phyloP scores from a whole-genome alignment of 2,888 invertebrate species.

The Craniophora ligustri region DNA sequence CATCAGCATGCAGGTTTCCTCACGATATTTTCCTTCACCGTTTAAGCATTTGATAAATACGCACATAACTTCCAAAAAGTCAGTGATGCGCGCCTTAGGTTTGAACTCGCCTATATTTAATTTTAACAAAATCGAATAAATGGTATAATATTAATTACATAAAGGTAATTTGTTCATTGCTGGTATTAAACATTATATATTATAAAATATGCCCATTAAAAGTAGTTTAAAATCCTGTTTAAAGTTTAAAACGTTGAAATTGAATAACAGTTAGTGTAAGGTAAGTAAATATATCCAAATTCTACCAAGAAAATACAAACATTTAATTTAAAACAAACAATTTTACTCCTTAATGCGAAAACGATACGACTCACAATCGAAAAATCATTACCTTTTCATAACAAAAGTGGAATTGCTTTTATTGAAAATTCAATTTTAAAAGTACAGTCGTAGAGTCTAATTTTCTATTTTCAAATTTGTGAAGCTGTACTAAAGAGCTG shows the following conservation, averaged over 20 bases:
- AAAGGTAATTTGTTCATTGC: no score
- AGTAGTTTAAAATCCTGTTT: conserved; percentile 22
- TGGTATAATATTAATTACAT: no score
- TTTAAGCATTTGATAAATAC: no score
- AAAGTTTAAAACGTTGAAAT: conserved; percentile 33
- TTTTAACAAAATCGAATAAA: no score
- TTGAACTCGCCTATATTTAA: no score
- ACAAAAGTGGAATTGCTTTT: conserved; percentile 42
- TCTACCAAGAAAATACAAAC: conserved; percentile 24
- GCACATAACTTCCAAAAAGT: no score
- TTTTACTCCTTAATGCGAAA: conserved; percentile 33
- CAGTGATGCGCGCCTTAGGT: no score
- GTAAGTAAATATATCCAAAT: conserved; percentile 34
- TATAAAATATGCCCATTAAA: no score
- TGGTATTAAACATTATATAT: no score
- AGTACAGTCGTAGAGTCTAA: conserved; percentile 41
- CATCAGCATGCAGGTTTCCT: no score
- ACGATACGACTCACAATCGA: conserved; percentile 46
- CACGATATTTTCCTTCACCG: no score
- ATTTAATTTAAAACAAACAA: conserved; percentile 34
- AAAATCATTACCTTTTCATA: conserved; percentile 53
- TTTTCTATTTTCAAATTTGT: conserved; percentile 41
- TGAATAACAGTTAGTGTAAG: conserved; percentile 38
- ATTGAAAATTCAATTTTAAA: conserved; percentile 60
- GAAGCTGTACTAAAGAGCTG: background rate